Conservation (phyloP, 1,140 invertebrate genomes). For the Branchinecta lindahli region DNA sequence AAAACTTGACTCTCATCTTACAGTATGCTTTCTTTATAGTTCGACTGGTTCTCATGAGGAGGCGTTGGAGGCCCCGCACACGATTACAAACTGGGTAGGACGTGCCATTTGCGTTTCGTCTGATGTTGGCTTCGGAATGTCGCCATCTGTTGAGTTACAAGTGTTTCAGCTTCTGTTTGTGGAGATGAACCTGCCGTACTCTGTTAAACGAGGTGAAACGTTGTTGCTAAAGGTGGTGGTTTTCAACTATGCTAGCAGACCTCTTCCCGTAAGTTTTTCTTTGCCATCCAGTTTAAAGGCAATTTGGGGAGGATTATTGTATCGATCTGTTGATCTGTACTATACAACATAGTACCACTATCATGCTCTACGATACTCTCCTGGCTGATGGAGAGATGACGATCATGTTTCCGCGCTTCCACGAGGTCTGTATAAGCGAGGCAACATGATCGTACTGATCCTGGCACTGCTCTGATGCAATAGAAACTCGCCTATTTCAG, state of each 20-base stretch:
- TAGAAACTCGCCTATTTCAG: too few relatives aligned
- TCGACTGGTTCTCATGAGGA: conserved; percentile 36
- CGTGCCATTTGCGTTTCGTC: conserved; percentile 49
- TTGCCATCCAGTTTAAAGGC: not conserved
- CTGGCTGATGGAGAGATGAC: too few relatives aligned
- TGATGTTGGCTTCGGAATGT: conserved; percentile 45
- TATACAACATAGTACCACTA: too few relatives aligned
- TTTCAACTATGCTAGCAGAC: conserved; percentile 51
- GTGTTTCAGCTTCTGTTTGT: conserved; percentile 57
- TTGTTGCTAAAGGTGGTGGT: conserved; percentile 48
- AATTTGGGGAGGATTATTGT: too few relatives aligned
- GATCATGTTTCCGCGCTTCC: too few relatives aligned
- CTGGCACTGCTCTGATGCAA: too few relatives aligned
- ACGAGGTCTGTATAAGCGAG: too few relatives aligned
- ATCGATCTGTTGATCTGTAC: too few relatives aligned
- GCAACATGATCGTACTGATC: too few relatives aligned
- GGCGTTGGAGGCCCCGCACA: conserved; percentile 43
- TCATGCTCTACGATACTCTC: too few relatives aligned
- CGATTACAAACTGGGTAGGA: conserved; percentile 55
- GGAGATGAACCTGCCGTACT: conserved; percentile 48
- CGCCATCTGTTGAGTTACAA: conserved; percentile 38
- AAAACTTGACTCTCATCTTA: conserved; percentile 20
- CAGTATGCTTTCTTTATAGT: conserved; percentile 29
- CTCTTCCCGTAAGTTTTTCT: conserved; percentile 40
- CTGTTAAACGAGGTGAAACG: conserved; percentile 49